A percentile compares a stretch with the other conserved stretches of the same genome.
Evolutionary conservation across 2,113 vertebrate genomes (phyloP).

Genomic region (Meleagris gallopavo): DNA sequence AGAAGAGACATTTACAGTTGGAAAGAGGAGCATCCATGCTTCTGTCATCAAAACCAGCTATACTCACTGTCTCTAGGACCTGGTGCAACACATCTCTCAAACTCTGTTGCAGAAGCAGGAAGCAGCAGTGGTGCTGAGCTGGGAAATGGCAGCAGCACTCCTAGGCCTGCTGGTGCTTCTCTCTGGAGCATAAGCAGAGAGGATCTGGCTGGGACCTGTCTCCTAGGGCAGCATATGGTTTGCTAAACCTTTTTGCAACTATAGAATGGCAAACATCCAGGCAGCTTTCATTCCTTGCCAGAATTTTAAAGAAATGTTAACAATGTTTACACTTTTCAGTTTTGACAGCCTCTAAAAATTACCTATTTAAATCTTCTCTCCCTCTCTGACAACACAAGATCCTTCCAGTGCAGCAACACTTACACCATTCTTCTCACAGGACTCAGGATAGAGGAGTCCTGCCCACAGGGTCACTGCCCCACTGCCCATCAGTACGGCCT

Average conservation of each 20-base stretch:
- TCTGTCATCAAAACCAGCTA: not conserved
- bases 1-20: not conserved
- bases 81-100: accelerated
- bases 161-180: not conserved
- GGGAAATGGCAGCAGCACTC: not conserved
- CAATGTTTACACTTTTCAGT: conserved; percentile 40
- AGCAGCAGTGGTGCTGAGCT: not conserved
- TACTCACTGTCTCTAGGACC: not conserved
- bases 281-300: conserved; percentile 14
- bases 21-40: not conserved
- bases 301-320: conserved; percentile 54
- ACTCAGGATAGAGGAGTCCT: not conserved
- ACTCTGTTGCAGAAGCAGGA: not conserved
- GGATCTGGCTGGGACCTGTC: not conserved
- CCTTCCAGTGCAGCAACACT: not conserved
- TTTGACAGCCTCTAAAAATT: conserved; percentile 52
- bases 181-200: not conserved
- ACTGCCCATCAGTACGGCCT: not conserved
- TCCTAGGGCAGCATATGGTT: conserved; percentile 41
- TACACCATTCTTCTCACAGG: not conserved
- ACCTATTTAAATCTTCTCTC: conserved; percentile 27
- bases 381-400: not conserved
- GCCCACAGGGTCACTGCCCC: accelerated
- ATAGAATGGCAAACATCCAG: conserved; percentile 7
- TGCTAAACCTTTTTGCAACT: conserved; percentile 33